Percentiles rank a stretch among this genome's conserved stretches.
These are phyloP conservation scores for Callorhinus ursinus DNA, from an alignment of 2,113 vertebrate genomes.

Conservation along the genomic window DNA sequence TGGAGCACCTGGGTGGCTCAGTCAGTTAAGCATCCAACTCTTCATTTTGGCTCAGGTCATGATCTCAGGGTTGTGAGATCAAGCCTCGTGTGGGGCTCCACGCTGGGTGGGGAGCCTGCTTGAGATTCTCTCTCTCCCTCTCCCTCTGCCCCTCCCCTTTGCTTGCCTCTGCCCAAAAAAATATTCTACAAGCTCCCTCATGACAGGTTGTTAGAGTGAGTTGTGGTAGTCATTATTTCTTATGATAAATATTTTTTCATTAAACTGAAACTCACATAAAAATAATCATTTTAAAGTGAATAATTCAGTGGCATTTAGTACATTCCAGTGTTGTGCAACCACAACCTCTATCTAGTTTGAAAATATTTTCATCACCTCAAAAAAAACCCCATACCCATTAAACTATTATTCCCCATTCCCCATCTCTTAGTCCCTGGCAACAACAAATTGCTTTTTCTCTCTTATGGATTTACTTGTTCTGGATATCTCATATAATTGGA, in stretches of 20 bases:
- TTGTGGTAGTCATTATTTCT: not conserved
- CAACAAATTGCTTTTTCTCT: not conserved
- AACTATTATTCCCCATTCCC: not conserved
- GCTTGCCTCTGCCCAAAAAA: not conserved
- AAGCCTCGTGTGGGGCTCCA: not conserved
- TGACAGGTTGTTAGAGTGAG: not conserved
- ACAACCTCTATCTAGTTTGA: not conserved
- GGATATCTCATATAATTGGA: not conserved
- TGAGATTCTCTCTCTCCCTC: too few species aligned
- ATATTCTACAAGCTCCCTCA: not conserved
- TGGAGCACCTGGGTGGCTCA: not conserved
- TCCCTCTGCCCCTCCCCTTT: not conserved
- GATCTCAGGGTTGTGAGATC: not conserved
- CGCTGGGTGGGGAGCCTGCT: not conserved
- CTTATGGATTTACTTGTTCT: not conserved
- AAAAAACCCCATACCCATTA: not conserved
- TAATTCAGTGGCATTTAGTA: not conserved
- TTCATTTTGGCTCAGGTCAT: not conserved
- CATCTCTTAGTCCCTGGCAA: not conserved
- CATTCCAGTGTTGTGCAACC: not conserved
- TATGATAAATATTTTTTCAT: not conserved
- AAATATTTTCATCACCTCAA: slow-evolving; percentile 11
- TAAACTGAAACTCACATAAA: not conserved
- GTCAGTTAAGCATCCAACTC: not conserved
- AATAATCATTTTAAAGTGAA: slow-evolving; percentile 51